Evolutionary conservation across 2,113 vertebrate genomes (phyloP).

Genomic region (Chaetodon trifascialis): DNA sequence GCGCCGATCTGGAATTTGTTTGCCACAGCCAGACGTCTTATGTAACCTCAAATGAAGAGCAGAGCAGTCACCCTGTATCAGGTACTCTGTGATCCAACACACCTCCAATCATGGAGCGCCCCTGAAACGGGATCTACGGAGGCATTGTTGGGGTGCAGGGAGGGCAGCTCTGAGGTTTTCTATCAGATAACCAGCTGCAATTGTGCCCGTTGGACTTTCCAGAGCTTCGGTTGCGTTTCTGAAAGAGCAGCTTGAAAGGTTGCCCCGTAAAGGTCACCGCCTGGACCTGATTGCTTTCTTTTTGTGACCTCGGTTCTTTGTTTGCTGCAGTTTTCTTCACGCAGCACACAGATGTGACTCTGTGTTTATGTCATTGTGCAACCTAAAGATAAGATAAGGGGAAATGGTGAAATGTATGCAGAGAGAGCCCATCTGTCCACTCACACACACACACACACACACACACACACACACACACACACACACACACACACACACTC

Average conservation of each 20-base stretch:
- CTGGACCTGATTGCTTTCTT: slow-evolving; percentile 48
- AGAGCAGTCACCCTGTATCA: slow-evolving; percentile 62
- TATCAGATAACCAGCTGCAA: slow-evolving; percentile 68
- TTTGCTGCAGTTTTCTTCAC: slow-evolving; percentile 27
- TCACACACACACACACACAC: neutral
- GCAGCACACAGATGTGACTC: slow-evolving; percentile 1
- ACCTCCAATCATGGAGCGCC: slow-evolving; percentile 47
- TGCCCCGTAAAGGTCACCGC: slow-evolving; percentile 58
- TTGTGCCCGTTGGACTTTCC: slow-evolving; percentile 68
- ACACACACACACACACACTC: too few relatives aligned
- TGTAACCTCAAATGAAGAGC: slow-evolving; percentile 60
- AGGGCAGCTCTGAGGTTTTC: slow-evolving; percentile 71
- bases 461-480: neutral
- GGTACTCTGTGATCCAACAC: slow-evolving; percentile 56
- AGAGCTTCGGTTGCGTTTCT: slow-evolving; percentile 69
- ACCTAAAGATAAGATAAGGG: slow-evolving; percentile 38
- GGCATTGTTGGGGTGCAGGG: slow-evolving; percentile 72
- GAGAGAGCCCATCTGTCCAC: neutral
- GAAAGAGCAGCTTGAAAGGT: slow-evolving; percentile 71
- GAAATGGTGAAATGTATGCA: neutral
- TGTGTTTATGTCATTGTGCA: slow-evolving; percentile 28
- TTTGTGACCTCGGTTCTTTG: slow-evolving; percentile 60
- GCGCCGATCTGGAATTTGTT: slow-evolving; percentile 9
- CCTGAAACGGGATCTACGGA: slow-evolving; percentile 73
- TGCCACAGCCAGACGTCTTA: slow-evolving; percentile 54